Evolutionary conservation across 1,140 invertebrate species (phyloP), one percentile per base, ranked within the genome.

Genomic region (Sminthurides bifidus): DNA sequence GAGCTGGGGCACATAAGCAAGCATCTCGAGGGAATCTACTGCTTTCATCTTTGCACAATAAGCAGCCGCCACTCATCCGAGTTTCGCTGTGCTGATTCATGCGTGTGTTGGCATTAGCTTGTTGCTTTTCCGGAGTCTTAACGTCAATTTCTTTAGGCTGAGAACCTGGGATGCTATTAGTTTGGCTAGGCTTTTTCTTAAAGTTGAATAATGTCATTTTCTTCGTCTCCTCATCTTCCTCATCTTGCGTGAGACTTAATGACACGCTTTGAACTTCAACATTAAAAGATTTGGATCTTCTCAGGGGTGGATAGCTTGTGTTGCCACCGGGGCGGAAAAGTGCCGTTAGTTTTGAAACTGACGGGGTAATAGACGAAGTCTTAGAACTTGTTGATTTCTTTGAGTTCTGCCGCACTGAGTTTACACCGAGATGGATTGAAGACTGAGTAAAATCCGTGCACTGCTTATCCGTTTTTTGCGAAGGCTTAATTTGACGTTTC

Each of bases 231-330:
- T 58, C 61, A 33, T 62, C 60, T 45, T 63, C 61, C 38, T 60
- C 58, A 50, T 64, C 62, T 51, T 64, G 58, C 21, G 46, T 59
- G 14, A 64, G 59, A 27, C 54, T 53, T 14, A 64, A 33, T 30
- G 58, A 61, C 23, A 64, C 62, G 43, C 62, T 61, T 53, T 64
- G 62, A 21, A 59, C 56, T 55, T 64, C 62, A 19, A 64, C 56
- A 48, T 61, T 64, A 31, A 64, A 64, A 21, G 59, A 61, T 46
- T 64, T 64, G 8, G 62, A 59, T 35, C 62, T 37, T 45, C 52
- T 37, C 14, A 61, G 60, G n/a, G 55, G 41, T n/a, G 55, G 48
- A 54, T 64, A 56, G 44, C 60, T 64, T 8, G 30, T 15, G 43
- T 29, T 58, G 19, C 46, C 53, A 49, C 58, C 58, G n/a, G 58